These are phyloP conservation scores for Astreopora myriophthalma DNA, from an alignment of 64 coral and sea anemone genomes.

Conservation along the genomic window DNA sequence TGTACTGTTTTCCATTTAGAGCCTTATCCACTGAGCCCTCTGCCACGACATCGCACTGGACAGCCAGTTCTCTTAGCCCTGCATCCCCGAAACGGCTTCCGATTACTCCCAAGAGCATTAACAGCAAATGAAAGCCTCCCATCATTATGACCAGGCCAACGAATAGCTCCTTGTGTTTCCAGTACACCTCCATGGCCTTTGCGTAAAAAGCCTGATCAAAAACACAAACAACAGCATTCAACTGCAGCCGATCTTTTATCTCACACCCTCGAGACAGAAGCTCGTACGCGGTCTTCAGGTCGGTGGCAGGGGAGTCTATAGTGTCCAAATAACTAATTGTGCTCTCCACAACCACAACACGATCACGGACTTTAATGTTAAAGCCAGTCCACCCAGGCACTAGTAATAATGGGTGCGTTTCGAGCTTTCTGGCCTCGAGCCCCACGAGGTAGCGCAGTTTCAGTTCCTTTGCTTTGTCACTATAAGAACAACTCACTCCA, in stretches of 20 bases:
- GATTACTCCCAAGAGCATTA: too few relatives aligned
- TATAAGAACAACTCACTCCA: too few relatives aligned
- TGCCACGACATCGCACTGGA: constrained; percentile 20
- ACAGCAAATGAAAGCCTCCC: too few relatives aligned
- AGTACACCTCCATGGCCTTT: too few relatives aligned
- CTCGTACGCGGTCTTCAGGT: constrained; percentile 72
- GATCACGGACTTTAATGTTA: constrained; percentile 26
- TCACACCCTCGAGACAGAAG: constrained; percentile 62
- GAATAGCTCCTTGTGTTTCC: too few relatives aligned
- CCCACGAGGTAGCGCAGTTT: background rate
- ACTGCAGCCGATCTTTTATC: constrained; percentile 31
- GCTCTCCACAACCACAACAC: constrained; percentile 49
- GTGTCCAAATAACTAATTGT: constrained; percentile 50
- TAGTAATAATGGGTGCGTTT: constrained; percentile 54
- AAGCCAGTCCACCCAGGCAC: constrained; percentile 70
- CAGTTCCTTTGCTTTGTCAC: too few relatives aligned
- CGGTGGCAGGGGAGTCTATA: constrained; percentile 64
- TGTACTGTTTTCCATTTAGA: constrained; percentile 7
- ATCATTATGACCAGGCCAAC: too few relatives aligned
- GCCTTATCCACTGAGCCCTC: constrained; percentile 49
- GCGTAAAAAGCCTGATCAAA: too few relatives aligned
- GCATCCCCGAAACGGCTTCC: constrained; percentile 21
- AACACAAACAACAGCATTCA: too few relatives aligned
- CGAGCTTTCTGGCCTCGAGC: constrained; percentile 20
- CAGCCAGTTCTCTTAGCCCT: background rate